Evolutionary conservation across 1,140 invertebrate genomes (phyloP), one percentile per base, ranked within the genome.

Genomic region (Sesamia nonagrioides): DNA sequence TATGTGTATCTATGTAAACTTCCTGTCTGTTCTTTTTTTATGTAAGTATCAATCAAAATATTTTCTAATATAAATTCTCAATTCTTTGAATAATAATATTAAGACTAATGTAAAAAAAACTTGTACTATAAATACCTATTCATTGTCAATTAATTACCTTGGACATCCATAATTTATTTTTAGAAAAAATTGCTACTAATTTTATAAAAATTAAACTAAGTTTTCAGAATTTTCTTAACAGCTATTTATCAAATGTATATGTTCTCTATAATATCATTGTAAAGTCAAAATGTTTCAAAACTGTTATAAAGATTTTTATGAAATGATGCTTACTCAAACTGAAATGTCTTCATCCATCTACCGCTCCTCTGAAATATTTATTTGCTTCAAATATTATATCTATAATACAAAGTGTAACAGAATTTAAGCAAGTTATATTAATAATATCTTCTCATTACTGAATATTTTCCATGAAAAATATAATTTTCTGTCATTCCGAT

Each of bases 1-100:
- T 75, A 60, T 75, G 58, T 61, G 27, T 63, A 63, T 61, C 42
- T 75, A 63, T 56, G 7, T 68, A 37, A 33, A 35, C 15, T 6
- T 60, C 9, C 27, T 60, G 27, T 35, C 6, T 58, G 17, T 15
- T 17, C 7, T 18, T 18, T 54, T 54, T 17, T 54, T 54, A 6
- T 54, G 5, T 54, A 54, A 18, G 4, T 54, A 18, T 8, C 18
- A 17, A 8, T 6, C 17, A 54, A 54, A 7, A 21, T 54, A 18
- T 52, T 54, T 21, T 17, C 2, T 7, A 7, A 54, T 9, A 54
- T 7, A 18, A 9, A 13, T 54, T 54, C 18, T 5, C 11, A 56
- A 27, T 56, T 56, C 27, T 56, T 56, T 27, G 27, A 15, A 4
- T 2, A 15, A 15, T 9, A 17, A 52, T 17, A 17, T 52, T 17